Conservation (phyloP, 1,140 invertebrate species). For the Drosophila nigrodunni region DNA sequence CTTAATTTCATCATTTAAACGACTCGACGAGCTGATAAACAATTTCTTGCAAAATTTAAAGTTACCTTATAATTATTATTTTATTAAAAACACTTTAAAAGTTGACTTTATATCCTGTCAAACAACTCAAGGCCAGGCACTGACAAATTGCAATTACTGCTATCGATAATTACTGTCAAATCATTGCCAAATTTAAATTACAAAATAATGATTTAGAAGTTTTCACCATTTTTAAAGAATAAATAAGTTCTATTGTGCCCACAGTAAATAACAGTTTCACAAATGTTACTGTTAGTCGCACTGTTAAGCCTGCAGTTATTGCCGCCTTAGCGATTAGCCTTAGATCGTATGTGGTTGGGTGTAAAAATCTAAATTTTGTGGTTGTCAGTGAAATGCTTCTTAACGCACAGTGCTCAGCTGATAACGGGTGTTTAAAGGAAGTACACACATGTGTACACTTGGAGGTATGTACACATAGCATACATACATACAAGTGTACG, state of each 20-base stretch:
- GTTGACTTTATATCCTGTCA: too few relatives aligned
- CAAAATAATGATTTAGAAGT: too few relatives aligned
- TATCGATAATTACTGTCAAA: too few relatives aligned
- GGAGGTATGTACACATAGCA: constrained; percentile 18
- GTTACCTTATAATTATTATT: too few relatives aligned
- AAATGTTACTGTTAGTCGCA: background rate
- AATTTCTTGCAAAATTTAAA: too few relatives aligned
- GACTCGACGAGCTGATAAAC: too few relatives aligned
- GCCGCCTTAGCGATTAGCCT: background rate
- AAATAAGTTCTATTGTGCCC: too few relatives aligned
- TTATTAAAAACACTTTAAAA: too few relatives aligned
- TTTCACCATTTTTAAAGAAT: too few relatives aligned
- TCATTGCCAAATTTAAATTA: too few relatives aligned
- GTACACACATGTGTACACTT: constrained; percentile 34
- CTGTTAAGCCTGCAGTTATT: constrained; percentile 32
- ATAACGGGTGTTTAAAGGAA: constrained; percentile 67
- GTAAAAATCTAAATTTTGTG: constrained; percentile 34
- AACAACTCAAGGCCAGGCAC: too few relatives aligned
- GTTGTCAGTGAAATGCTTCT: constrained; percentile 30
- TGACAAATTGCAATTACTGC: too few relatives aligned
- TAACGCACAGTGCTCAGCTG: constrained; percentile 53
- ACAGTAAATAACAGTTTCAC: constrained; percentile 7
- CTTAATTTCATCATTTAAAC: background rate
- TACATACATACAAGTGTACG: background rate
- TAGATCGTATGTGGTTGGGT: background rate